Base-by-base conservation (phyloP, 2,113 vertebrate species). In the Amphilophus citrinellus region DNA sequence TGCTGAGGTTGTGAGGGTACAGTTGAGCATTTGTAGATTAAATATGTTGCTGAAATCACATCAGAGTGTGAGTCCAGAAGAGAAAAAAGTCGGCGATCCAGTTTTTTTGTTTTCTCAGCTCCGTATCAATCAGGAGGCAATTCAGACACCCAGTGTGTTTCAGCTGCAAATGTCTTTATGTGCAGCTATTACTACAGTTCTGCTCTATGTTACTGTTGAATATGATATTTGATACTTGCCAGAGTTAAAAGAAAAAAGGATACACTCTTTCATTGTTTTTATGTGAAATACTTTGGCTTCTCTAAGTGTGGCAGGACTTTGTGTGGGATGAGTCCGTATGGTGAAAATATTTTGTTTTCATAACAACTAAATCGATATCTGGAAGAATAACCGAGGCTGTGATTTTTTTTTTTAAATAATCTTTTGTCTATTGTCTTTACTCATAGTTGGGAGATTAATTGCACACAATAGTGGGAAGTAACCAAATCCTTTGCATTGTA, bases 331-430 rank as follows among this genome's bases (percentile, higher is more conserved):
- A 73, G 27, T 56, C 68, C 68, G 0, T 73, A 73, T 73, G 68
- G 68, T 73, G 68, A 56, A 73, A 56, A 73, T 73, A 73, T 73
- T 73, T 73, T 73, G 47, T 73, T 73, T 73, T 73, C 68, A 53
- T 73, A 73, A 73, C 68, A 73, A 73, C 68, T 56, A 56, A 73
- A 61, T 22, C 4, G 17, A 63, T 39, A 84, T 68, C 32, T 24
- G 42, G 7, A 79, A 15, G 32, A 83, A 50, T 47, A 39, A 32
- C 17, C 22, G 9, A 80, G 11, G 20, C 22, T 63, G 30, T 39
- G 39, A 56, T 57, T 68, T 2, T 4, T 8, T 8, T 27, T n/a
- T 24, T 22, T 27, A 37, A 61, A 11, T 24, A 32, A 77, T 61
- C 63, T 37, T 57, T 57, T 57, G 60, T 22, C 5, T 63, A 2